Evolutionary conservation across 2,113 vertebrate species (phyloP).

Genomic region (Promerops cafer): DNA sequence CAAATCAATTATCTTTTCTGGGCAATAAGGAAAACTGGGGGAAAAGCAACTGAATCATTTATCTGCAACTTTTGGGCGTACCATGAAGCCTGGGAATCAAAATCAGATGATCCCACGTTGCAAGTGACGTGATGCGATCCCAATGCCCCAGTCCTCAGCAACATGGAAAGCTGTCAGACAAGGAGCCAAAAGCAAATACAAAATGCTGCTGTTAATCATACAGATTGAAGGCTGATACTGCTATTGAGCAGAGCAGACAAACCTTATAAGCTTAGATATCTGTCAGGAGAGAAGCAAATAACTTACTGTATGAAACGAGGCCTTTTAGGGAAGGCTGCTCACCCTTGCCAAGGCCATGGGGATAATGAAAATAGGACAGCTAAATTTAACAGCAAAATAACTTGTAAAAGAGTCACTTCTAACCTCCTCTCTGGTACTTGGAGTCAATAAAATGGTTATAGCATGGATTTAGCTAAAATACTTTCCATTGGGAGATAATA

Average conservation of each 20-base stretch:
- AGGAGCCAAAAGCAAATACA: not conserved
- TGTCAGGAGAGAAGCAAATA: slow-evolving; percentile 44
- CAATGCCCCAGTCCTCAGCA: not conserved
- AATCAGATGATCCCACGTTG: not conserved
- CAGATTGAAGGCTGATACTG: slow-evolving; percentile 52
- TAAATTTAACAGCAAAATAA: slow-evolving; percentile 67
- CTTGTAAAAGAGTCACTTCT: slow-evolving; percentile 56
- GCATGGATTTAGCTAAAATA: slow-evolving; percentile 47
- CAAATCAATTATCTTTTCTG: not conserved
- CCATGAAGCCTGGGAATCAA: not conserved
- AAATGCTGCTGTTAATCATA: not conserved
- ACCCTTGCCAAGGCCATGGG: slow-evolving; percentile 59
- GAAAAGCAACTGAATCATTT: not conserved
- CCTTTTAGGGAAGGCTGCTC: slow-evolving; percentile 64
- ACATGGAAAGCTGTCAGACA: not conserved
- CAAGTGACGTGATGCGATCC: not conserved
- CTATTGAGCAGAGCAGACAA: slow-evolving; percentile 38
- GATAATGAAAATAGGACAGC: slow-evolving; percentile 67
- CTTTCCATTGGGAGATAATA: slow-evolving; percentile 19
- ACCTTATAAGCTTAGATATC: slow-evolving; percentile 72
- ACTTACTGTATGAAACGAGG: slow-evolving; percentile 58
- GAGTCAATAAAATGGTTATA: slow-evolving; percentile 51
- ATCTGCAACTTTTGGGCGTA: not conserved
- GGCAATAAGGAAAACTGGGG: not conserved
- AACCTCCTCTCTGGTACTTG: slow-evolving; percentile 25